Evolutionary conservation across 2,113 vertebrate genomes (phyloP).

Genomic region (Aix galericulata): DNA sequence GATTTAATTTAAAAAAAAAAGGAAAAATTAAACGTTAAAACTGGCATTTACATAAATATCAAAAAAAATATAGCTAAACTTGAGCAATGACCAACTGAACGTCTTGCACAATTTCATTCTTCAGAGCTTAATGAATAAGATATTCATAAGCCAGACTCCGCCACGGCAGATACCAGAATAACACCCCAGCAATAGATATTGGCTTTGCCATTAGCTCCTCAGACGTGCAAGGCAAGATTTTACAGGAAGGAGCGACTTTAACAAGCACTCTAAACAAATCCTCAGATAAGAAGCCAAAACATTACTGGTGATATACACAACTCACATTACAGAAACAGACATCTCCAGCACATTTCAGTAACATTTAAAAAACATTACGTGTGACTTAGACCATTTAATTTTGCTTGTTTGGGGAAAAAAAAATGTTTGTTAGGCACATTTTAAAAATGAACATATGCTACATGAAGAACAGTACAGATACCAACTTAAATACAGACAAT

Average conservation of each 20-base stretch:
- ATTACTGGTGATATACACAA: conserved; percentile 42
- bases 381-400: conserved; percentile 26
- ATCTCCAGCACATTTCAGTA: conserved; percentile 50
- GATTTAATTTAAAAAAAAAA: neutral
- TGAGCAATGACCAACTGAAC: conserved; percentile 58
- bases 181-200: conserved; percentile 29
- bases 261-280: conserved; percentile 60
- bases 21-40: conserved; percentile 75
- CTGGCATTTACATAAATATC: conserved; percentile 78
- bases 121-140: conserved; percentile 44
- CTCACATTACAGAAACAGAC: conserved; percentile 60
- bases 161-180: conserved; percentile 54
- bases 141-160: conserved; percentile 58
- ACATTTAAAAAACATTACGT: conserved; percentile 28
- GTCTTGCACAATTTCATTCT: conserved; percentile 43
- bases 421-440: conserved; percentile 72
- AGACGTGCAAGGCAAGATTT: conserved; percentile 33
- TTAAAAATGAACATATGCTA: conserved; percentile 52
- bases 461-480: conserved; percentile 62
- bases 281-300: conserved; percentile 60
- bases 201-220: conserved; percentile 57
- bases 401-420: conserved; percentile 9
- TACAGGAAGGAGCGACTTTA: conserved; percentile 63
- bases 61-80: conserved; percentile 65
- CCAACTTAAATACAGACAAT: conserved; percentile 16